Evolutionary conservation across 2,888 invertebrate species (phyloP).

Genomic region (Celastrina argiolus): DNA sequence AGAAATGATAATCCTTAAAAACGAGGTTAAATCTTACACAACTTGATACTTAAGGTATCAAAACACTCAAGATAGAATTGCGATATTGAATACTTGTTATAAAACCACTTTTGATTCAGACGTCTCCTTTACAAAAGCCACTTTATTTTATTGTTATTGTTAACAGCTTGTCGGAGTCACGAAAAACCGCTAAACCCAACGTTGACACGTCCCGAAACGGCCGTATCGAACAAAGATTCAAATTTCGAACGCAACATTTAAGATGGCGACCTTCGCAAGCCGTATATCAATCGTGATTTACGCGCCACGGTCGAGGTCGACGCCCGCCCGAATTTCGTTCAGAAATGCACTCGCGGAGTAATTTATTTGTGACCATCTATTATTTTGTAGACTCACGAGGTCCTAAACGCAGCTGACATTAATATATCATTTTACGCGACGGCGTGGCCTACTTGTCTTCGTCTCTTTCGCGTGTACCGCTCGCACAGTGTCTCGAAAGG

Average conservation of each 20-base stretch:
- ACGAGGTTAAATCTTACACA: background rate
- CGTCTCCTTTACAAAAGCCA: conserved; percentile 34
- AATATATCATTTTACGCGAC: conserved; percentile 77
- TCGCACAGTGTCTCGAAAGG: conserved; percentile 40
- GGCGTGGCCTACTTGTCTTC: conserved; percentile 48
- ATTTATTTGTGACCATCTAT: conserved; percentile 78
- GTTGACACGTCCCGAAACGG: conserved; percentile 52
- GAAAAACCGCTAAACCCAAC: conserved; percentile 37
- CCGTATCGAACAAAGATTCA: conserved; percentile 66
- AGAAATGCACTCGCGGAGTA: conserved; percentile 74
- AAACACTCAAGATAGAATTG: conserved; percentile 19
- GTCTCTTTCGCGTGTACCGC: conserved; percentile 44
- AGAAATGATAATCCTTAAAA: background rate
- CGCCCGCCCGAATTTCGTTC: conserved; percentile 75
- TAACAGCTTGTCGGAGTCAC: conserved; percentile 36
- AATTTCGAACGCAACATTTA: conserved; percentile 70
- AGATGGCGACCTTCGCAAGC: conserved; percentile 75
- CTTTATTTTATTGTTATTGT: conserved; percentile 39
- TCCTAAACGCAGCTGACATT: conserved; percentile 78
- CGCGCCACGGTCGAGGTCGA: conserved; percentile 72
- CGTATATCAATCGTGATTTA: conserved; percentile 75
- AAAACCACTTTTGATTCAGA: conserved; percentile 33
- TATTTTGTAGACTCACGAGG: conserved; percentile 77
- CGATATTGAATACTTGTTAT: conserved; percentile 24
- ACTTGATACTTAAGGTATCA: conserved; percentile 3